Conservation (phyloP, 2,797 vertebrate species). For the Nyctalus aviator region DNA sequence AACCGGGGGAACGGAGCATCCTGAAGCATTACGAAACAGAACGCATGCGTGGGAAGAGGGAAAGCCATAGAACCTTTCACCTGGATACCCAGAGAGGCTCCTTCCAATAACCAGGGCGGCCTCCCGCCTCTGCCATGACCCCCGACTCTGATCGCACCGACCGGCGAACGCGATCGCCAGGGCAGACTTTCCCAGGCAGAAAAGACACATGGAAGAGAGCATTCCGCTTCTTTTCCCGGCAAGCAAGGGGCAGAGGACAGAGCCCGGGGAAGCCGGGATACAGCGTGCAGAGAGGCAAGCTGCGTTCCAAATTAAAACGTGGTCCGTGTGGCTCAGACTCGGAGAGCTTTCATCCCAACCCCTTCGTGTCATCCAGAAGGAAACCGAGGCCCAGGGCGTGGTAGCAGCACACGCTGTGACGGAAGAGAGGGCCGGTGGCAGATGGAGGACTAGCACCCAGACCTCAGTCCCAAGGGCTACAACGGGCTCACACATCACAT, state of each 20-base stretch:
- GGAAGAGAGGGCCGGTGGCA: background rate
- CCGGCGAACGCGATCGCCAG: constrained; percentile 69
- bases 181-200: constrained; percentile 71
- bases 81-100: background rate
- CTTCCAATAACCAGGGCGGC: background rate
- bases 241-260: background rate
- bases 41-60: background rate
- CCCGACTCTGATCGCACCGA: constrained; percentile 66
- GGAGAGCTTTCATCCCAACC: background rate
- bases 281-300: background rate
- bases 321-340: too few relatives aligned
- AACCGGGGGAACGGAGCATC: constrained; percentile 62
- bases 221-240: constrained; percentile 10
- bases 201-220: constrained; percentile 67
- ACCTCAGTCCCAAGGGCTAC: background rate
- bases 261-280: background rate
- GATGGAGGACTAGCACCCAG: background rate
- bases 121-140: background rate
- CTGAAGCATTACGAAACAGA: background rate
- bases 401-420: rapidly evolving
- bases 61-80: background rate
- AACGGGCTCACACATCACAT: background rate
- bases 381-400: background rate
- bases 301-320: background rate
- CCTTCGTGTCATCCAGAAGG: background rate